phyloP scores from a whole-genome alignment of 2,797 vertebrate genomes.

The Sebastes iracundus region DNA sequence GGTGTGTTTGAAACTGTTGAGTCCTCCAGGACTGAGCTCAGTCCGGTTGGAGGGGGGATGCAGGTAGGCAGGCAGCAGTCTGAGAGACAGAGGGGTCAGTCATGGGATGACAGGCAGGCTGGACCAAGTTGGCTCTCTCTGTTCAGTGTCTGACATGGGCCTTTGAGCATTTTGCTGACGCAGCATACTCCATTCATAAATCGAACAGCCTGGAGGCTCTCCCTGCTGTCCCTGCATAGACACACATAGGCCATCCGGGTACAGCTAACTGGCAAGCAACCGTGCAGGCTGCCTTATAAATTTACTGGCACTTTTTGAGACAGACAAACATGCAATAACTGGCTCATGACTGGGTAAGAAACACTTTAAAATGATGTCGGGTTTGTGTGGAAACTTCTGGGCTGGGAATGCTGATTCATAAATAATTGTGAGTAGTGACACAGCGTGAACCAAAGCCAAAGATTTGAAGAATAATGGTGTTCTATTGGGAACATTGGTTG shows the following conservation, averaged over 20 bases:
- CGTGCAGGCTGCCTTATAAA: constrained; percentile 16
- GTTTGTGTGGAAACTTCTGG: background rate
- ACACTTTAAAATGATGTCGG: background rate
- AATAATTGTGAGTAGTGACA: background rate
- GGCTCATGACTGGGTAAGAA: constrained; percentile 23
- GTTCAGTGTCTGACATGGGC: constrained; percentile 38
- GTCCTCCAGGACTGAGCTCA: background rate
- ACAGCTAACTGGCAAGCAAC: constrained; percentile 3
- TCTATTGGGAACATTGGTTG: background rate
- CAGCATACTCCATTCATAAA: constrained; percentile 60
- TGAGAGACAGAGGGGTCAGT: constrained; percentile 20
- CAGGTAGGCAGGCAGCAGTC: constrained; percentile 13
- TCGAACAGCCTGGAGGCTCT: constrained; percentile 53
- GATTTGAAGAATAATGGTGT: background rate
- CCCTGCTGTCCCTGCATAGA: constrained; percentile 9
- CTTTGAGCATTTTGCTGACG: constrained; percentile 58
- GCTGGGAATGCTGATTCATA: background rate
- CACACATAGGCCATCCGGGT: constrained; percentile 11
- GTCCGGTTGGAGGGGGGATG: background rate
- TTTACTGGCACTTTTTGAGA: background rate
- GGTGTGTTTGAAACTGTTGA: background rate
- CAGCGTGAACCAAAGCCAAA: background rate
- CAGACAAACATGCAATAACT: constrained; percentile 7
- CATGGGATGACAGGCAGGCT: constrained; percentile 30
- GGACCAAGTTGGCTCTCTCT: constrained; percentile 41